Percentiles rank a stretch among this genome's conserved stretches.
These are phyloP conservation scores for Drosophila hamatofila DNA, from an alignment of 2,888 invertebrate genomes.

Conservation along the genomic window DNA sequence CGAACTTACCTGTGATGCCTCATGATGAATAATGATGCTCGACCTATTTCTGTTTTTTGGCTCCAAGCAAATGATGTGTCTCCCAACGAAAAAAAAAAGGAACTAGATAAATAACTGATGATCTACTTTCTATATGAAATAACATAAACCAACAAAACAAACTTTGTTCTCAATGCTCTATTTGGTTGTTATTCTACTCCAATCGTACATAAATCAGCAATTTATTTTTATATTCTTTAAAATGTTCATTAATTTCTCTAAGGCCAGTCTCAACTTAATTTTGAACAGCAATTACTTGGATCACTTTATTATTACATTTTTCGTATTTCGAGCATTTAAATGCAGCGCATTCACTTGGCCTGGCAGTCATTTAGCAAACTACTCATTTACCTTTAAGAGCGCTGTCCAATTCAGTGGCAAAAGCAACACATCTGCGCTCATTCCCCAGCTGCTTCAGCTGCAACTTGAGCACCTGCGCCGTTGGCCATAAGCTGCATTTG, in stretches of 20 bases:
- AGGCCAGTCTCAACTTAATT: not conserved
- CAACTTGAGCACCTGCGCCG: slow-evolving; percentile 44
- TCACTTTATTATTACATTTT: slow-evolving; percentile 13
- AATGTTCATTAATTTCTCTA: not conserved
- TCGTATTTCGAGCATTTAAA: slow-evolving; percentile 37
- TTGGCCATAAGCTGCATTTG: slow-evolving; percentile 60
- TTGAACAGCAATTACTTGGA: not conserved
- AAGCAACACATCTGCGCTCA: slow-evolving; percentile 29
- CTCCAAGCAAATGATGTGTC: too few species aligned
- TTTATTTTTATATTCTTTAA: not conserved
- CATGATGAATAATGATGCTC: too few species aligned
- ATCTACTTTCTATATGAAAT: too few species aligned
- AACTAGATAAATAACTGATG: too few species aligned
- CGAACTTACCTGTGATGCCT: too few species aligned
- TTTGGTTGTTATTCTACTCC: not conserved
- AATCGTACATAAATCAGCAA: not conserved
- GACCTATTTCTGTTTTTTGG: too few species aligned
- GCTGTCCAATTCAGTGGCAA: slow-evolving; percentile 63
- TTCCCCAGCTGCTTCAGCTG: slow-evolving; percentile 4
- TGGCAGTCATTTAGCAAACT: slow-evolving; percentile 46
- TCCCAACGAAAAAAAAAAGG: too few species aligned
- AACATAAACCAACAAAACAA: too few species aligned
- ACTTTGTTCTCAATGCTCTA: not conserved
- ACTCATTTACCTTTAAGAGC: slow-evolving; percentile 66
- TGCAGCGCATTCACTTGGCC: slow-evolving; percentile 25